Base-by-base conservation (phyloP, 2,888 invertebrate genomes). In the Lampropteryx suffumata region DNA sequence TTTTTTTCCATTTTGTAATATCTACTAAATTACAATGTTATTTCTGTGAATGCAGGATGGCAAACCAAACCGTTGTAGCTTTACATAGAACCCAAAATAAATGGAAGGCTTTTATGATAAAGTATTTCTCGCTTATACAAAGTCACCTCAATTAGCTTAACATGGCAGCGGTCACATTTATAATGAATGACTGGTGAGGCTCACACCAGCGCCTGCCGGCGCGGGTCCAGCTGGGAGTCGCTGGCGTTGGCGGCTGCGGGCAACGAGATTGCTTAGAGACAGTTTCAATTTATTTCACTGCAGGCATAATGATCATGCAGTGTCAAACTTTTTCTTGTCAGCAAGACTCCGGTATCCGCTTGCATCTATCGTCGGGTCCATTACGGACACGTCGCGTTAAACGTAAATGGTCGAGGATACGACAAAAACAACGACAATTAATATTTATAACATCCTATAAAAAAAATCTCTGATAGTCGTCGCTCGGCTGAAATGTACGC, bases 401-500 rank as follows among this genome's bases (percentile, higher is more conserved):
- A 53, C 51, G 50, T 55, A 56, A 59, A 59, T 56, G 59, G 61
- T 56, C 52, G 40, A 26, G 42, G 49, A 59, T 51, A 58, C 49
- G 55, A 59, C 62, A 59, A 64, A 62, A 64, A 69, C 65, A 66
- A 61, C 62, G 58, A 61, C 66, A 62, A 65, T 71, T 66, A 67
- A 71, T 66, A 67, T 66, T 61, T 66, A 68, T 64, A 62, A 62
- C 60, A 56, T 54, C 58, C 33, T 43, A 58, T 61, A 60, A 56
- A 69, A 64, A 66, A 17, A 69, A 67, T 63, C 60, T 62, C 51
- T 49, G 56, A 55, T 58, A 59, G 64, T 48, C 58, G 59, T 44
- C 42, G 55, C 61, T 59, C 62, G 62, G 50, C 61, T 50, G 65
- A 65, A 75, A 75, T 65, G 73, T 64, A 66, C 64, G 72, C 71